A percentile compares a stretch with the other conserved stretches of the same genome.
Conservation (phyloP, 2,797 vertebrate genomes). For the Agapornis canus region DNA sequence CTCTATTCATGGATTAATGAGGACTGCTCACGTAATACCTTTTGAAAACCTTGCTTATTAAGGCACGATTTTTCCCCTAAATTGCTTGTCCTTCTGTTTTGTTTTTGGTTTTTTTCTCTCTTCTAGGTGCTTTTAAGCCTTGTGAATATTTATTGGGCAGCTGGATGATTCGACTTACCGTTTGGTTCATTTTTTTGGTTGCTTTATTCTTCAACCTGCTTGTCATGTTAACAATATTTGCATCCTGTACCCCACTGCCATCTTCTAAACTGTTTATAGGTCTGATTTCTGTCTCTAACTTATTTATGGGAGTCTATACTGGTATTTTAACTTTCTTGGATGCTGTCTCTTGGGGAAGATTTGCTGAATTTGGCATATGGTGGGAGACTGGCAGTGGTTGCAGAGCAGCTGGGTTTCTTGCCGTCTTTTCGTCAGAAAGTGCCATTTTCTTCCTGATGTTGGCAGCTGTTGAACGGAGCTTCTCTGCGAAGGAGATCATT, state of each 20-base stretch:
- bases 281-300: constrained; percentile 90
- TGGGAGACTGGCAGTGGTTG: constrained; percentile 95
- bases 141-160: constrained; percentile 95
- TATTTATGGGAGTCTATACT: constrained; percentile 92
- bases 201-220: constrained; percentile 92
- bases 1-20: constrained; percentile 18
- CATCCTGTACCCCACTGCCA: constrained; percentile 77
- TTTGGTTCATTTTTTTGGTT: constrained; percentile 98
- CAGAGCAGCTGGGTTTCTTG: constrained; percentile 87
- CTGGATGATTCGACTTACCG: constrained; percentile 98
- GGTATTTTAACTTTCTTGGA: constrained; percentile 89
- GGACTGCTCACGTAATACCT: neutral
- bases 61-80: neutral
- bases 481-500: constrained; percentile 86
- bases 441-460: constrained; percentile 88
- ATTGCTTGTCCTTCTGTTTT: neutral
- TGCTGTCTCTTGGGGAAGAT: constrained; percentile 91
- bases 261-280: constrained; percentile 88
- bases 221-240: constrained; percentile 89
- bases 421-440: constrained; percentile 93
- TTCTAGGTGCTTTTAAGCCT: constrained; percentile 94
- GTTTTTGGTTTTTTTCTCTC: neutral
- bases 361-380: constrained; percentile 92
- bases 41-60: constrained; percentile 17
- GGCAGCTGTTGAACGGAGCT: constrained; percentile 90